A percentile compares a stretch with the other conserved stretches of the same genome.
phyloP scores from a whole-genome alignment of 2,888 invertebrate species.

The Pemphredon lugubris region DNA sequence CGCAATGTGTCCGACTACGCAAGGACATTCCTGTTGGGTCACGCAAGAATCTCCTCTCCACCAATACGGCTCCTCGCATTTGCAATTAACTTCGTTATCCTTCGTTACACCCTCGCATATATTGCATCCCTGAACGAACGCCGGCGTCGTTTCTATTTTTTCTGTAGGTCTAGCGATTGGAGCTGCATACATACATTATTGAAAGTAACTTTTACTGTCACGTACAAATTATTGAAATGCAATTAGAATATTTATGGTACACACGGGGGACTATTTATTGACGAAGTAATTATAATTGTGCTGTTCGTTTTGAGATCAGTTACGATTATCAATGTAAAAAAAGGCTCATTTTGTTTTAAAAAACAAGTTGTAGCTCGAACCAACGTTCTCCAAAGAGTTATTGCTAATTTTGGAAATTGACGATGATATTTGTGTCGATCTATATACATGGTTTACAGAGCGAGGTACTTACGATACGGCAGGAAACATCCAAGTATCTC shows the following conservation, averaged over 20 bases:
- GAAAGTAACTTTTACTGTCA: too few species aligned
- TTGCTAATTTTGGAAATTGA: too few species aligned
- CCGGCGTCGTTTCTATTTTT: neutral
- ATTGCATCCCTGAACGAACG: slow-evolving; percentile 76
- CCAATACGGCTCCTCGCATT: slow-evolving; percentile 83
- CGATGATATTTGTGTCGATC: too few species aligned
- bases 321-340: too few species aligned
- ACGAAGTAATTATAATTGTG: too few species aligned
- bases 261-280: too few species aligned
- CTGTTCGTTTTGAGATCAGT: too few species aligned
- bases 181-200: slow-evolving; percentile 23
- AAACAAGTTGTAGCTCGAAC: too few species aligned
- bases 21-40: slow-evolving; percentile 88
- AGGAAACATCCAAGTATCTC: slow-evolving; percentile 91
- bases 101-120: slow-evolving; percentile 83
- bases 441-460: neutral
- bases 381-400: too few species aligned
- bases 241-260: too few species aligned
- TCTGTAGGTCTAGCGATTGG: neutral
- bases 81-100: slow-evolving; percentile 81
- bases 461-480: slow-evolving; percentile 84
- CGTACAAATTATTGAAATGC: too few species aligned
- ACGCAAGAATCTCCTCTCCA: slow-evolving; percentile 91
- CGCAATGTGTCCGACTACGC: slow-evolving; percentile 86
- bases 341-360: too few species aligned